Conservation (phyloP, 1,140 invertebrate genomes). For the Linepithema humile region DNA sequence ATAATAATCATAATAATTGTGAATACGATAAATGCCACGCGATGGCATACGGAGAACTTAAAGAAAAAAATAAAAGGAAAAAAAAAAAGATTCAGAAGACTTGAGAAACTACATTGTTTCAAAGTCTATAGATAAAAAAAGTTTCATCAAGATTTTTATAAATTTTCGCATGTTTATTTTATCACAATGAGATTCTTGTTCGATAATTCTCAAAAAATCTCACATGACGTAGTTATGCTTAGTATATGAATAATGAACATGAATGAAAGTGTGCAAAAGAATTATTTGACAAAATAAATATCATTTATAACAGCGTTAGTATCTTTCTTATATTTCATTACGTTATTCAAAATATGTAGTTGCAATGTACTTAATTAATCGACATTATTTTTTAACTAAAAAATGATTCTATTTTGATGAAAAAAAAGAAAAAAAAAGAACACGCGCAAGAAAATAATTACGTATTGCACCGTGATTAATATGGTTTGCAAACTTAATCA, state of each 20-base stretch:
- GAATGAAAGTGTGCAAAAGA: not conserved
- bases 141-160: too few relatives aligned
- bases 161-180: not conserved
- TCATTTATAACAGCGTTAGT: not conserved
- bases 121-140: not conserved
- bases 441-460: not conserved
- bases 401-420: not conserved
- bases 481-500: not conserved
- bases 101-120: not conserved
- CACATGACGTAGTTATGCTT: not conserved
- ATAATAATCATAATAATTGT: conserved; percentile 2
- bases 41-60: not conserved
- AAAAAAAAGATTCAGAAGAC: not conserved
- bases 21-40: conserved; percentile 4
- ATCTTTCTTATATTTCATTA: not conserved
- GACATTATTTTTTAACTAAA: conserved; percentile 12
- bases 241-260: not conserved
- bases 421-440: conserved; percentile 31
- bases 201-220: not conserved
- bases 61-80: too few relatives aligned
- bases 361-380: not conserved
- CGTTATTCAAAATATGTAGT: not conserved
- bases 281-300: not conserved
- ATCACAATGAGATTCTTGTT: not conserved
- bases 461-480: conserved; percentile 59